These are phyloP conservation scores for Tupiocoris notatus DNA, from an alignment of 2,888 invertebrate species.

Conservation along the genomic window DNA sequence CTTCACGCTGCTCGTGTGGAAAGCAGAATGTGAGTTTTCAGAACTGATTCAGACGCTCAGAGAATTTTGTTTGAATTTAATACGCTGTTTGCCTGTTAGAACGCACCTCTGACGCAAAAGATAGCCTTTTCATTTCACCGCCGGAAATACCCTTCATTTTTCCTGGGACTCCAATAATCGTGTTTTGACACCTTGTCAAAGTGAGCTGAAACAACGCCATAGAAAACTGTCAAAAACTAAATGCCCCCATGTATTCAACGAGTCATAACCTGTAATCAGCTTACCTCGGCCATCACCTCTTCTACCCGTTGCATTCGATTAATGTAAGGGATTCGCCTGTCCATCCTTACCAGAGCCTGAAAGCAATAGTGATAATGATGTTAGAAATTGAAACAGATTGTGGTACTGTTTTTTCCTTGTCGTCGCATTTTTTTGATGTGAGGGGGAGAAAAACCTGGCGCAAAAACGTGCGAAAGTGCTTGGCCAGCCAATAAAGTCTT, in stretches of 20 bases:
- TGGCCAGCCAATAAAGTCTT: too few species aligned
- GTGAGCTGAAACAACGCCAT: conserved; percentile 66
- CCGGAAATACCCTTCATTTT: conserved; percentile 90
- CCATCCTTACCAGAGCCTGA: conserved; percentile 84
- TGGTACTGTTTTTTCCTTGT: too few species aligned
- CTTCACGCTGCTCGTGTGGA: too few species aligned
- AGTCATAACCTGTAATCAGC: conserved; percentile 42
- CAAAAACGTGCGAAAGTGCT: too few species aligned
- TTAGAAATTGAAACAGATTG: too few species aligned
- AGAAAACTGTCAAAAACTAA: neutral
- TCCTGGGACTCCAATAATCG: conserved; percentile 85
- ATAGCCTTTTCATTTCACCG: conserved; percentile 91
- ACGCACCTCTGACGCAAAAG: conserved; percentile 86
- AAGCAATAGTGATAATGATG: too few species aligned
- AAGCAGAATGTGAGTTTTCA: too few species aligned
- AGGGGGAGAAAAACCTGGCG: too few species aligned
- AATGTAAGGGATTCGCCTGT: conserved; percentile 68
- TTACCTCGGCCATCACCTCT: conserved; percentile 80
- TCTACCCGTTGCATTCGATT: conserved; percentile 77
- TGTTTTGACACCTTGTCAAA: conserved; percentile 84
- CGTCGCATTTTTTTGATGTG: too few species aligned
- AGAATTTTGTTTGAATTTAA: neutral
- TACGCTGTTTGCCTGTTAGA: neutral
- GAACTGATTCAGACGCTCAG: neutral
- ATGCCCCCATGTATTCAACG: neutral